Conservation (phyloP, 2,113 vertebrate species). For the Pituophis catenifer region DNA sequence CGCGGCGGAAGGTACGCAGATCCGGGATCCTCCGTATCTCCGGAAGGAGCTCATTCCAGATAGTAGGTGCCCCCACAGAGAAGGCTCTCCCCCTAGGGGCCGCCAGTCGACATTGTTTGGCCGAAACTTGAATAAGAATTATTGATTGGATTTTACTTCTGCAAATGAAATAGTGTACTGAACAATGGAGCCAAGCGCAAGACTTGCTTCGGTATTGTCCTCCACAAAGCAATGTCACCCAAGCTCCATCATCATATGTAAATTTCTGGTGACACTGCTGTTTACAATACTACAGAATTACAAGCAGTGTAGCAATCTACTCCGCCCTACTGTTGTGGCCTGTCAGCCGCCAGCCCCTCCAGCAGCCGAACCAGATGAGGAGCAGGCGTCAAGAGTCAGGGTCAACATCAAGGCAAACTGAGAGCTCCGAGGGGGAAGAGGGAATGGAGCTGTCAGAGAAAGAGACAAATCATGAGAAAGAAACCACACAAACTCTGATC, state of each 20-base stretch:
- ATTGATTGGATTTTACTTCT: conserved; percentile 6
- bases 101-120: no score
- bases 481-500: not conserved
- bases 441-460: no score
- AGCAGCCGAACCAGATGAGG: no score
- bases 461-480: not conserved
- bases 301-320: not conserved
- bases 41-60: no score
- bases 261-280: not conserved
- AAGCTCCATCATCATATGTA: not conserved
- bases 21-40: no score
- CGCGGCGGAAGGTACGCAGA: no score
- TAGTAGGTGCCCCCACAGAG: no score
- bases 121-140: not conserved
- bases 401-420: no score
- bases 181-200: not conserved
- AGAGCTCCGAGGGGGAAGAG: no score
- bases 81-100: no score
- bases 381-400: no score
- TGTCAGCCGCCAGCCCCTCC: no score
- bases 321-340: not conserved
- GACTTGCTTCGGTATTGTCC: not conserved
- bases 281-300: not conserved
- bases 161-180: not conserved
- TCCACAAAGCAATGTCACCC: not conserved